Conservation (phyloP, 1,140 invertebrate genomes). For the Diorhabda carinulata region DNA sequence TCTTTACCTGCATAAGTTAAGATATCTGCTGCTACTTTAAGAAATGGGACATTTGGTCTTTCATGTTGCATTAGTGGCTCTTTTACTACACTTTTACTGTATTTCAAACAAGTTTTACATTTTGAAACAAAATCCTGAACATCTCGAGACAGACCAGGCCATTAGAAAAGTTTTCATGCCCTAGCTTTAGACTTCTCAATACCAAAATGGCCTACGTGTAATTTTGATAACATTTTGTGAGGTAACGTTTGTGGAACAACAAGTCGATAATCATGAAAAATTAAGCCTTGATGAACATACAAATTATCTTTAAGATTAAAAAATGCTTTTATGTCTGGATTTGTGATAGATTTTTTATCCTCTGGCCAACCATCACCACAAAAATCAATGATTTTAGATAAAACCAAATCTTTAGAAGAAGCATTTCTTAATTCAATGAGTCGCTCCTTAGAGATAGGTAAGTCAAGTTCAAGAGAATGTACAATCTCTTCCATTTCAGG, state of each 20-base stretch:
- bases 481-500: slow-evolving; percentile 12
- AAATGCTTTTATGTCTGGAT: slow-evolving; percentile 13
- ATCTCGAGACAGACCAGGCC: slow-evolving; percentile 47
- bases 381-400: slow-evolving; percentile 6
- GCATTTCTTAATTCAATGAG: slow-evolving; percentile 5
- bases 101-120: slow-evolving; percentile 43
- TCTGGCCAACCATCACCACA: slow-evolving; percentile 19
- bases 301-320: slow-evolving; percentile 16
- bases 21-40: slow-evolving; percentile 42
- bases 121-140: slow-evolving; percentile 45
- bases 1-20: slow-evolving; percentile 22
- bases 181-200: slow-evolving; percentile 27
- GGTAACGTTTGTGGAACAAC: slow-evolving; percentile 15
- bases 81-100: slow-evolving; percentile 35
- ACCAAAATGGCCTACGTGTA: slow-evolving; percentile 28
- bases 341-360: neutral
- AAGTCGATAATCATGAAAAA: slow-evolving; percentile 20
- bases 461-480: slow-evolving; percentile 12
- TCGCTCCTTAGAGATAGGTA: neutral
- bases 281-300: slow-evolving; percentile 12
- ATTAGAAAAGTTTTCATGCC: slow-evolving; percentile 32
- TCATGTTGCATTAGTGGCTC: slow-evolving; percentile 42
- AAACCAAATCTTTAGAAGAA: slow-evolving; percentile 7
- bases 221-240: slow-evolving; percentile 15
- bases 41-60: slow-evolving; percentile 39